Conservation (phyloP, 2,797 vertebrate genomes). For the Tinamus major region DNA sequence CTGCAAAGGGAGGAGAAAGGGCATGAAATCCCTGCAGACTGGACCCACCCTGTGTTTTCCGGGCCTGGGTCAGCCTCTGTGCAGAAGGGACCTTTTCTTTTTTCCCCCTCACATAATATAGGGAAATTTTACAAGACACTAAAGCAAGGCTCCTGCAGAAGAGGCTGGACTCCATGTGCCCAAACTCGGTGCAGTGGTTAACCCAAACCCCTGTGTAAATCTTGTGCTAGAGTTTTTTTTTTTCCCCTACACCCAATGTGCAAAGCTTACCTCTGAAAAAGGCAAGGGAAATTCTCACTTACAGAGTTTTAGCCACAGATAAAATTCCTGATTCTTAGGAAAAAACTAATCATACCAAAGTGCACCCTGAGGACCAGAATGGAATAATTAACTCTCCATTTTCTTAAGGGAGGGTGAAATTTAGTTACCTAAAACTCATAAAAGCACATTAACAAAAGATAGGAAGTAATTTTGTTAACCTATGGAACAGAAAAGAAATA, state of each 20-base stretch:
- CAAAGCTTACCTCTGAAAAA: not conserved
- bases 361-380: not conserved
- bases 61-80: not conserved
- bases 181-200: fast-evolving
- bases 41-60: not conserved
- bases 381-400: not conserved
- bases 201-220: not conserved
- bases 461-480: not conserved
- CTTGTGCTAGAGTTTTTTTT: too few species aligned
- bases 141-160: not conserved
- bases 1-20: slow-evolving; percentile 31
- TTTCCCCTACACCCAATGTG: too few species aligned
- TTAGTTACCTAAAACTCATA: not conserved
- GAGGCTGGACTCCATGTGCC: not conserved
- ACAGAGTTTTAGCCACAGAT: not conserved
- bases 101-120: fast-evolving
- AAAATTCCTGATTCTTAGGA: not conserved
- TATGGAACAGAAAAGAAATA: not conserved
- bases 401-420: not conserved
- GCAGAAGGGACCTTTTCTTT: not conserved
- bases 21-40: not conserved
- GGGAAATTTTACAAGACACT: fast-evolving
- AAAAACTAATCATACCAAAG: not conserved
- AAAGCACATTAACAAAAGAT: not conserved
- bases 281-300: not conserved